Base-by-base conservation (phyloP, 2,113 vertebrate genomes). In the Prionailurus bengalensis region DNA sequence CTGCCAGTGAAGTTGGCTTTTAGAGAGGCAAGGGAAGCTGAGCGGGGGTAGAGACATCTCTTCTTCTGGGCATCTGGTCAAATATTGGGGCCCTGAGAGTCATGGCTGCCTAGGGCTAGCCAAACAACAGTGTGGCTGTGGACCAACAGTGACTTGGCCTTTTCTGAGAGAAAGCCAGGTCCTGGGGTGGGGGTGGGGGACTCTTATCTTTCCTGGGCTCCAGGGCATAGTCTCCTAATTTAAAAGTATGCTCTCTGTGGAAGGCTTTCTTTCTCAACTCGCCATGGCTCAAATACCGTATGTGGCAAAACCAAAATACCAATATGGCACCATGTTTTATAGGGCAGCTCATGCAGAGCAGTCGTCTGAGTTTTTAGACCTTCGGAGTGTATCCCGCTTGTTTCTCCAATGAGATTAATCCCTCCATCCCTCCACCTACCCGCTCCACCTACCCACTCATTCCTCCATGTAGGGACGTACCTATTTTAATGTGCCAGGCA, bases 251-350 rank as follows among this genome's bases (percentile, higher is more conserved):
- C 25, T 97, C 5, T 70, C 68, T 36, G 10, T 65, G 31, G 31
- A 53, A 78, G 48, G 2, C 42, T 89, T 71, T 83, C 61, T 79
- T 61, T 5, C 16, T 3, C 61, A 78, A 5, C 11, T 61, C 51
- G 48, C 17, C 51, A 1, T 16, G 25, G 51, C 48, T 89, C 83
- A 89, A n/a, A 19, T 19, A n/a, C 23, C 33, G 1, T 45, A 45
- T 45, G 45, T 45, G 45, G 45, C 45, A 45, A 45, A 45, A 45
- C 45, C 45, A 45, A 45, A 45, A 45, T 45, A 45, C 45, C 45
- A 45, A 45, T 9, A 45, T 0, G 33, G 10, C 1, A 17, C 4
- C 68, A n/a, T 33, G 6, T 23, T 85, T 63, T 61, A n/a, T 0
- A 2, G 6, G 71, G 45, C 36, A 51, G 79, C 42, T 58, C 3